Percentiles rank a stretch among this genome's conserved stretches.
These are phyloP conservation scores for Hydroisotoma schaefferi DNA, from an alignment of 2,888 invertebrate species.

Conservation along the genomic window DNA sequence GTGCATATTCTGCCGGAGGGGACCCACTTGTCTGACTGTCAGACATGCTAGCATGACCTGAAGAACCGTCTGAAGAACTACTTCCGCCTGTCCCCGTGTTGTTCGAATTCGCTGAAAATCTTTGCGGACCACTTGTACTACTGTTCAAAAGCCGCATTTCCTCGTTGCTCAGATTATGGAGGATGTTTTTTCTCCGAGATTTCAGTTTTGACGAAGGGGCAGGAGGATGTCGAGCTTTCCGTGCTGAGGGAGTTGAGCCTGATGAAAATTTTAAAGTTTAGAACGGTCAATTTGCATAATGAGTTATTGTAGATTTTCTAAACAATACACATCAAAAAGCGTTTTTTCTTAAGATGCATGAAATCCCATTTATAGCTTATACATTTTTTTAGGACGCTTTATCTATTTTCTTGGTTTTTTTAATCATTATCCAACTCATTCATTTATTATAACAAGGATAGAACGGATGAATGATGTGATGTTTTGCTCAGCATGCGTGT, in stretches of 20 bases:
- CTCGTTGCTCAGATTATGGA: slow-evolving; percentile 62
- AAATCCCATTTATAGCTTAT: too few relatives aligned
- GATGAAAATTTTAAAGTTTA: background rate
- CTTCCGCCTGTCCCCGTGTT: slow-evolving; percentile 58
- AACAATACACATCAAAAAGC: too few relatives aligned
- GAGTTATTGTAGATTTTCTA: too few relatives aligned
- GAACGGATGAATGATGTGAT: too few relatives aligned
- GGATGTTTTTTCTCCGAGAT: slow-evolving; percentile 52
- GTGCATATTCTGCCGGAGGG: slow-evolving; percentile 51
- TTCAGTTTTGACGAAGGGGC: slow-evolving; percentile 50
- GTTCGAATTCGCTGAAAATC: slow-evolving; percentile 34
- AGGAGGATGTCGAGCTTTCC: slow-evolving; percentile 34
- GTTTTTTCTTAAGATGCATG: too few relatives aligned
- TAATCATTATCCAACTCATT: too few relatives aligned
- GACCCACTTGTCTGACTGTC: slow-evolving; percentile 66
- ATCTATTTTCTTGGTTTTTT: too few relatives aligned
- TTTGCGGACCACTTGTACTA: slow-evolving; percentile 18
- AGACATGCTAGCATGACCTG: slow-evolving; percentile 74
- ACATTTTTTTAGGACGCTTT: too few relatives aligned
- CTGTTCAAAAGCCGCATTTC: slow-evolving; percentile 59
- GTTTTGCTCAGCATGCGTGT: too few relatives aligned
- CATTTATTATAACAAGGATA: too few relatives aligned
- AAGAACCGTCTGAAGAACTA: slow-evolving; percentile 84
- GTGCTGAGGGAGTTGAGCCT: slow-evolving; percentile 33
- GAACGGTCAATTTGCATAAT: background rate